Conservation (phyloP, 2,888 invertebrate genomes). For the Hedychridium roseum region DNA sequence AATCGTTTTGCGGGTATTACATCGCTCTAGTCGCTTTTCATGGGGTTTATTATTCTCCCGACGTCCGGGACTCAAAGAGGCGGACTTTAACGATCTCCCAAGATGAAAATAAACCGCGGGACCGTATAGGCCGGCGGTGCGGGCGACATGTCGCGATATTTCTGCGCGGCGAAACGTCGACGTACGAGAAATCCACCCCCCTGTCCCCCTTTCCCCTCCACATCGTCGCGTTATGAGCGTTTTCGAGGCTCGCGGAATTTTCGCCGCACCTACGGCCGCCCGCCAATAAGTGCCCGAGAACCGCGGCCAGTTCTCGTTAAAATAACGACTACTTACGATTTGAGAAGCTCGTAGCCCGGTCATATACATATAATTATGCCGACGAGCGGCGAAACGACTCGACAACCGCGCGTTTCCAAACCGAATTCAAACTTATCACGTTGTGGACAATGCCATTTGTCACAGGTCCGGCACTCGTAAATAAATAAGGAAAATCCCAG, state of each 20-base stretch:
- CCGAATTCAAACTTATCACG: too few relatives aligned
- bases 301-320: conserved; percentile 46
- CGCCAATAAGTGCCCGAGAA: conserved; percentile 34
- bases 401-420: neutral
- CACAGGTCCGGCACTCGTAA: too few relatives aligned
- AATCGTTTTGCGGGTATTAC: too few relatives aligned
- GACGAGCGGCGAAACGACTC: conserved; percentile 6
- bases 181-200: too few relatives aligned
- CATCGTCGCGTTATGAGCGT: conserved; percentile 29
- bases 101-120: conserved; percentile 54
- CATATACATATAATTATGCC: conserved; percentile 26
- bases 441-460: too few relatives aligned
- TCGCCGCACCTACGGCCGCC: conserved; percentile 27
- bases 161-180: conserved; percentile 16
- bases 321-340: conserved; percentile 49
- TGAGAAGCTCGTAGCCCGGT: conserved; percentile 36
- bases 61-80: neutral
- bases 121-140: conserved; percentile 30
- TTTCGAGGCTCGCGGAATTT: conserved; percentile 30
- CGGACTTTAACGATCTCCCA: conserved; percentile 40
- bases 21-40: too few relatives aligned
- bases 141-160: neutral
- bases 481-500: too few relatives aligned
- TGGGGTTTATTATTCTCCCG: too few relatives aligned
- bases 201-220: conserved; percentile 44